Conservation (phyloP, 2,113 vertebrate species). For the Corythornis madagascariensis region DNA sequence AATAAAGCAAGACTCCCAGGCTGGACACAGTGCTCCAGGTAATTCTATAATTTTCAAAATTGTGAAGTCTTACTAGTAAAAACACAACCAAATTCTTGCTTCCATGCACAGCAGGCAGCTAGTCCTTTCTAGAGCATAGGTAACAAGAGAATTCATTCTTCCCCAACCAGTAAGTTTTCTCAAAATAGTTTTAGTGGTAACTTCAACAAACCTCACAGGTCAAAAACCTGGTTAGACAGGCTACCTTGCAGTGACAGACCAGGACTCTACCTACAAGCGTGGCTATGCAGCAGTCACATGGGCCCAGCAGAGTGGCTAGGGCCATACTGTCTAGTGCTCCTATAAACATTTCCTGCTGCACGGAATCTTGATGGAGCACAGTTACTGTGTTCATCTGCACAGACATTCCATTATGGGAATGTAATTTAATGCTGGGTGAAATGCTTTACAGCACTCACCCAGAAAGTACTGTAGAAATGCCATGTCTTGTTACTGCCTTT, state of each 20-base stretch:
- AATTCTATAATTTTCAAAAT: not conserved
- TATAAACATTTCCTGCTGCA: not conserved
- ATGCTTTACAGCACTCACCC: fast-evolving
- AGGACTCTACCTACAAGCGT: not conserved
- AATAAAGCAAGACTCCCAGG: not conserved
- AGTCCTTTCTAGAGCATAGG: not conserved
- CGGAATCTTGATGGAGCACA: fast-evolving
- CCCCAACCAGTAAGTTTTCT: not conserved
- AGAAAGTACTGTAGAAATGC: not conserved
- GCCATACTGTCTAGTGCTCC: not conserved
- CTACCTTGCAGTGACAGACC: not conserved
- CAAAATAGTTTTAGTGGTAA: not conserved
- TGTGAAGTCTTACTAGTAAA: not conserved
- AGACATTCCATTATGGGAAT: not conserved
- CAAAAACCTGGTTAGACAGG: not conserved
- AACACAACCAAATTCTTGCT: not conserved
- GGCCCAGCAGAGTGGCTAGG: not conserved
- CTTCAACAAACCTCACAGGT: not conserved
- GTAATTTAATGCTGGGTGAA: not conserved
- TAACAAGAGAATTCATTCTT: not conserved
- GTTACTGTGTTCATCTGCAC: not conserved
- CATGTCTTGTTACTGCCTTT: not conserved
- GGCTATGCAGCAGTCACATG: not conserved
- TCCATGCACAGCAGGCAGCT: not conserved
- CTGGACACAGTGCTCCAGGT: not conserved